Evolutionary conservation across 2,888 invertebrate genomes (phyloP), one percentile per base, ranked within the genome.

Genomic region (Philereme vetulata): DNA sequence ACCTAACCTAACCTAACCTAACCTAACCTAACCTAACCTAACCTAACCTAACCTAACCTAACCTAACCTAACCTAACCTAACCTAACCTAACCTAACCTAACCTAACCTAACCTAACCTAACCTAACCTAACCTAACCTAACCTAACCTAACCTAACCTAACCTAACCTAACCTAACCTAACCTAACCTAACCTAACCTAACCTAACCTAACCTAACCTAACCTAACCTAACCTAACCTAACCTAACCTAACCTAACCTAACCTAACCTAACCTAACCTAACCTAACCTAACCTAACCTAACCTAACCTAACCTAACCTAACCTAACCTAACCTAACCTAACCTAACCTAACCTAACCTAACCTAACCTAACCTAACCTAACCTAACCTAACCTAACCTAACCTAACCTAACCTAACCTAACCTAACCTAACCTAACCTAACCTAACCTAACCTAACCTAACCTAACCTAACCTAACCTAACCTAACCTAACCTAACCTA

Each of bases 1-100:
- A 40, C 40, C 40, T 40, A 40, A 40, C 40, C 40, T 40, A 40
- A 40, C 40, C 40, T 40, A 40, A 40, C 40, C 40, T 40, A 40
- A 40, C 40, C 40, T 40, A 40, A 40, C 40, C 40, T 40, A 40
- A 40, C 40, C 40, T 40, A 40, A 40, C 40, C 40, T 40, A 40
- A 40, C 40, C 40, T 40, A 40, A 40, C 40, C 40, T 40, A 40
- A 40, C 40, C 40, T 40, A 40, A 40, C 40, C 40, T 40, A 40
- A 40, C 40, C 40, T 40, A 40, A 40, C 40, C 40, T 40, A 40
- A 40, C 40, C 40, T 40, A 40, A 40, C 40, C 40, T 40, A 40
- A 40, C 40, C 40, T 40, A 40, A 40, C 40, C 40, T 40, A 40
- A 40, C 40, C 40, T 40, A 40, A 40, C 40, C 40, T 40, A 40